Percentiles rank a stretch among this genome's conserved stretches.
Conservation (phyloP, 1,140 invertebrate species). For the Oppia nitens region DNA sequence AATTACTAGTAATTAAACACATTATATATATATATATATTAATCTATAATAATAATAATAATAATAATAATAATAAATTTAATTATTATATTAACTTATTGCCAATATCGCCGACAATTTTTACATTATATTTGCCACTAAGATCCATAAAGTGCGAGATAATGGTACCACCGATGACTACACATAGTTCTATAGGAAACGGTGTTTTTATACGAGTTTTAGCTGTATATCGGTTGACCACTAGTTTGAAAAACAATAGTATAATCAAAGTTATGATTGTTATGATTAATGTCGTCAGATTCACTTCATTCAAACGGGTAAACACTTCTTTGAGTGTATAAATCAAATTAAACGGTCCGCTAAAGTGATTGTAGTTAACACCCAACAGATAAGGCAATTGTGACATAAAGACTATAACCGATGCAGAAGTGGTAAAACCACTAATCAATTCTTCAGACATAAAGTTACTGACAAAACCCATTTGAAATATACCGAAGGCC, state of each 20-base stretch:
- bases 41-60: no score
- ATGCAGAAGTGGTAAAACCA: slow-evolving; percentile 78
- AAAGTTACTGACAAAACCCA: slow-evolving; percentile 64
- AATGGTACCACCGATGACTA: not conserved
- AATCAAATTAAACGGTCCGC: not conserved
- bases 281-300: not conserved
- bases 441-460: slow-evolving; percentile 75
- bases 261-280: not conserved
- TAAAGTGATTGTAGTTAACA: slow-evolving; percentile 2
- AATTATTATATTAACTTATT: not conserved
- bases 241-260: not conserved
- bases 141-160: not conserved
- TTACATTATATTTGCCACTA: not conserved
- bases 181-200: not conserved
- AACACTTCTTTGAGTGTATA: slow-evolving; percentile 4
- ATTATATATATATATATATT: no score
- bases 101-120: not conserved
- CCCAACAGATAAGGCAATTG: slow-evolving; percentile 76
- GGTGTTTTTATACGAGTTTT: not conserved
- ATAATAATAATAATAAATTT: no score
- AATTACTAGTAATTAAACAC: no score
- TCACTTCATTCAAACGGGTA: not conserved
- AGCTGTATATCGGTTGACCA: not conserved
- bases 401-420: slow-evolving; percentile 68
- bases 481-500: slow-evolving; percentile 49